Evolutionary conservation across 2,797 vertebrate genomes (phyloP).

Genomic region (Acanthiza pusilla): DNA sequence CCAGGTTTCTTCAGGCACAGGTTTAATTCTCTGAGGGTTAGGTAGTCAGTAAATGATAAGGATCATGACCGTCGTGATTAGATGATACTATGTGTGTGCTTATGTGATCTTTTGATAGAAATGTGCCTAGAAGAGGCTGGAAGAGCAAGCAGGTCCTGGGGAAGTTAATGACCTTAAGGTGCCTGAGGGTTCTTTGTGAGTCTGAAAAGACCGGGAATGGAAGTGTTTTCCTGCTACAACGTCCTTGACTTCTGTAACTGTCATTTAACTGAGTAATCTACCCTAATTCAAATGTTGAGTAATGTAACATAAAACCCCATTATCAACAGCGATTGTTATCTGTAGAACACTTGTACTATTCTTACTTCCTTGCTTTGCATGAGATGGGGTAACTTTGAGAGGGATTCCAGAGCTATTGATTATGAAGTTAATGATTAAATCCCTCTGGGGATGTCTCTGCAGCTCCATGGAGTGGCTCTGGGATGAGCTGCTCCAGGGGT

Average conservation of each 20-base stretch:
- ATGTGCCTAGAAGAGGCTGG: not conserved
- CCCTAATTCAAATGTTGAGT: not conserved
- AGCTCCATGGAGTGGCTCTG: not conserved
- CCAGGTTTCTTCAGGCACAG: not conserved
- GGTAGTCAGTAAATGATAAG: not conserved
- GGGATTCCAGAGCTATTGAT: not conserved
- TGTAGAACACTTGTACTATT: not conserved
- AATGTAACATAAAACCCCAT: not conserved
- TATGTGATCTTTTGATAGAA: not conserved
- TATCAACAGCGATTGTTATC: not conserved
- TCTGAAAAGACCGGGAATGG: not conserved
- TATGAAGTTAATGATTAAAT: not conserved
- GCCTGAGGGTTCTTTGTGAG: not conserved
- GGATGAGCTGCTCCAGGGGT: not conserved
- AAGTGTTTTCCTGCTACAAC: not conserved
- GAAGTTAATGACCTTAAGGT: not conserved
- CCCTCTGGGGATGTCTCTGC: not conserved
- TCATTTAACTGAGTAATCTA: not conserved
- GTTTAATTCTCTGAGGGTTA: not conserved
- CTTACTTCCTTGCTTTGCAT: not conserved
- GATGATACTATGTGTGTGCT: not conserved
- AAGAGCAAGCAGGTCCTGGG: not conserved
- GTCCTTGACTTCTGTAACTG: constrained; percentile 1
- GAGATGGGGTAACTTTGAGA: not conserved
- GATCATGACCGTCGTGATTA: not conserved